Percentiles rank a stretch among this genome's conserved stretches.
Conservation (phyloP, 1,140 invertebrate genomes). For the Geopemphigus sp. region DNA sequence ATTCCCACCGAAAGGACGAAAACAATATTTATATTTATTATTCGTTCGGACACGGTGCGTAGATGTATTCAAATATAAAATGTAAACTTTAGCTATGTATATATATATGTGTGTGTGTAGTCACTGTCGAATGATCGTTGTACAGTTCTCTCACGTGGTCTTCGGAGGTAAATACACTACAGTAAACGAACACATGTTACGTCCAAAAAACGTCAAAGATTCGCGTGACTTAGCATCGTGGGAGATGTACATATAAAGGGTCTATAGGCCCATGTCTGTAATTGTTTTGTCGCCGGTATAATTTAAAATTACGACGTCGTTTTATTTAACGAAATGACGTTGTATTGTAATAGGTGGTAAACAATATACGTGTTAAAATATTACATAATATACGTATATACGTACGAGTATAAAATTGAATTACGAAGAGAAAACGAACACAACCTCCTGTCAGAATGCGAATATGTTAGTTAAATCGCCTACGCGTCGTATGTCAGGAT, state of each 20-base stretch:
- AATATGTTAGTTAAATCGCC: conserved; percentile 8
- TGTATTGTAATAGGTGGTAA: too few relatives aligned
- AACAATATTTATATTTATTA: not conserved
- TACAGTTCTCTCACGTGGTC: conserved; percentile 17
- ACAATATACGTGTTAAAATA: too few relatives aligned
- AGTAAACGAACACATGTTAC: conserved; percentile 38
- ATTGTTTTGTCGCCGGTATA: not conserved
- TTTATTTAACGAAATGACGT: too few relatives aligned
- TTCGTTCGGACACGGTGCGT: conserved; percentile 36
- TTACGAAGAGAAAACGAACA: not conserved
- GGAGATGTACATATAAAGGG: conserved; percentile 20
- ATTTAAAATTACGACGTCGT: too few relatives aligned
- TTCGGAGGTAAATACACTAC: conserved; percentile 22
- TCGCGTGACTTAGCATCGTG: conserved; percentile 47
- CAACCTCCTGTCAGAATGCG: not conserved
- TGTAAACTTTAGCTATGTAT: not conserved
- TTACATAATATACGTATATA: too few relatives aligned
- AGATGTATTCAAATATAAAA: conserved; percentile 4
- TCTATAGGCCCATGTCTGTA: not conserved
- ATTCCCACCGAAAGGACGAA: not conserved
- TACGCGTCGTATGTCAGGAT: not conserved
- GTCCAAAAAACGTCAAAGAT: conserved; percentile 40
- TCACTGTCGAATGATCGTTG: conserved; percentile 14
- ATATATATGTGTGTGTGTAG: too few relatives aligned
- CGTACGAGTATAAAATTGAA: not conserved